Percentiles rank a stretch among this genome's conserved stretches.
phyloP scores from a whole-genome alignment of 2,888 invertebrate species.

The Mythimna albipuncta region DNA sequence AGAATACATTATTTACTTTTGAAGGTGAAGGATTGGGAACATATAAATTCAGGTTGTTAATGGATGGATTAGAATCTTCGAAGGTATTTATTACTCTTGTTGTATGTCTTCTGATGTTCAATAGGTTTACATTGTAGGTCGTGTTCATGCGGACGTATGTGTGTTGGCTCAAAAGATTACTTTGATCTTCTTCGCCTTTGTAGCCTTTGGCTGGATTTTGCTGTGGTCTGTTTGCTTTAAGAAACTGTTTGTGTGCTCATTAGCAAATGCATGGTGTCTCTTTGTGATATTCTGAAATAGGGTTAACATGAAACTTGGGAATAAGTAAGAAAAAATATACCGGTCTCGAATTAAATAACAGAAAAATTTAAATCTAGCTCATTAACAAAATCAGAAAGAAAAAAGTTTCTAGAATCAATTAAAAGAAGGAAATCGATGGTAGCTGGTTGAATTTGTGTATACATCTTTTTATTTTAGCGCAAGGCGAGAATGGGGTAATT shows the following conservation, averaged over 20 bases:
- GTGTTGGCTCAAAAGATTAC: slow-evolving; percentile 37
- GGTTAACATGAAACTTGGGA: not conserved
- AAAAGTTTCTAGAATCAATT: slow-evolving; percentile 37
- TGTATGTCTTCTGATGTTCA: slow-evolving; percentile 35
- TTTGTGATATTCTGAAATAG: slow-evolving; percentile 35
- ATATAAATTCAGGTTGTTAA: slow-evolving; percentile 33
- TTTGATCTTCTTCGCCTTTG: slow-evolving; percentile 39
- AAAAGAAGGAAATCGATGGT: slow-evolving; percentile 49
- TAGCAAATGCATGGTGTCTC: slow-evolving; percentile 37
- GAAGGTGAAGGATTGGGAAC: slow-evolving; percentile 33
- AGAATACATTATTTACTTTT: slow-evolving; percentile 47
- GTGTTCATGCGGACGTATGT: not conserved
- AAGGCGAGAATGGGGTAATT: slow-evolving; percentile 56
- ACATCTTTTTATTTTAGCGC: slow-evolving; percentile 59
- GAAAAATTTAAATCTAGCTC: slow-evolving; percentile 8
- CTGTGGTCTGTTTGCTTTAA: slow-evolving; percentile 47
- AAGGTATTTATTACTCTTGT: slow-evolving; percentile 21
- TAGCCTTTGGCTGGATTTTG: slow-evolving; percentile 17
- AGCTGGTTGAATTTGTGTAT: slow-evolving; percentile 56
- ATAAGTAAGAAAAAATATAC: not conserved
- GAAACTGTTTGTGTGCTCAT: slow-evolving; percentile 35
- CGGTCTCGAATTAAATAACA: not conserved
- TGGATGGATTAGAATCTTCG: slow-evolving; percentile 27
- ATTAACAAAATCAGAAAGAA: slow-evolving; percentile 14
- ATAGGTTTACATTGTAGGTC: slow-evolving; percentile 19